Evolutionary conservation across 30 jellyfish, hydroid and myxozoan species (phyloP).

Genomic region (Cassiopea andromeda): DNA sequence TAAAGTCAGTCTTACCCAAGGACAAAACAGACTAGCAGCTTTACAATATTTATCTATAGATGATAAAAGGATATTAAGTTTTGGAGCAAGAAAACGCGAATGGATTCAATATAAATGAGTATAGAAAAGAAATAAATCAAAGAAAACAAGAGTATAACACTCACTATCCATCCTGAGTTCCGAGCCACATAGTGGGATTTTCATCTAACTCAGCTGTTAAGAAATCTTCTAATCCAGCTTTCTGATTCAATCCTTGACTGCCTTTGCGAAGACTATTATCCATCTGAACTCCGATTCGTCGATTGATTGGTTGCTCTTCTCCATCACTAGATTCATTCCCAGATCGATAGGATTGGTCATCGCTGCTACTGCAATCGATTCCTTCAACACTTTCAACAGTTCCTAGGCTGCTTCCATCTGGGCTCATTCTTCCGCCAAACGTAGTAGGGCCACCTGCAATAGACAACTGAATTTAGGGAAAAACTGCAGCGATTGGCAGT

Average conservation of each 20-base stretch:
- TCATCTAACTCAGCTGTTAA: slow-evolving; percentile 80
- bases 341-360: slow-evolving; percentile 56
- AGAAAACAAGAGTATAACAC: background rate
- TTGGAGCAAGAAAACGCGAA: no score
- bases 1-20: no score
- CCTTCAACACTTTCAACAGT: slow-evolving; percentile 97
- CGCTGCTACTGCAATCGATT: slow-evolving; percentile 87
- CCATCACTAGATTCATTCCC: slow-evolving; percentile 86
- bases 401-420: slow-evolving; percentile 99
- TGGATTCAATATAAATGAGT: no score
- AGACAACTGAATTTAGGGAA: no score
- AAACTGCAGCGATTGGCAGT: background rate
- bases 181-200: slow-evolving; percentile 98
- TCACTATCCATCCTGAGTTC: slow-evolving; percentile 98
- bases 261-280: slow-evolving; percentile 84
- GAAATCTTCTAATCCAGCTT: slow-evolving; percentile 79
- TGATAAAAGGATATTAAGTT: no score
- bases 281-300: slow-evolving; percentile 74
- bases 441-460: slow-evolving; percentile 88
- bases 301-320: slow-evolving; percentile 65
- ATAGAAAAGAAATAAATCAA: background rate
- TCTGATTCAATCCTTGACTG: slow-evolving; percentile 73
- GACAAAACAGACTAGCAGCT: no score
- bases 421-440: slow-evolving; percentile 99
- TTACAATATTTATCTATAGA: no score